Conservation (phyloP, 2,797 vertebrate species). For the Liparis tanakae region DNA sequence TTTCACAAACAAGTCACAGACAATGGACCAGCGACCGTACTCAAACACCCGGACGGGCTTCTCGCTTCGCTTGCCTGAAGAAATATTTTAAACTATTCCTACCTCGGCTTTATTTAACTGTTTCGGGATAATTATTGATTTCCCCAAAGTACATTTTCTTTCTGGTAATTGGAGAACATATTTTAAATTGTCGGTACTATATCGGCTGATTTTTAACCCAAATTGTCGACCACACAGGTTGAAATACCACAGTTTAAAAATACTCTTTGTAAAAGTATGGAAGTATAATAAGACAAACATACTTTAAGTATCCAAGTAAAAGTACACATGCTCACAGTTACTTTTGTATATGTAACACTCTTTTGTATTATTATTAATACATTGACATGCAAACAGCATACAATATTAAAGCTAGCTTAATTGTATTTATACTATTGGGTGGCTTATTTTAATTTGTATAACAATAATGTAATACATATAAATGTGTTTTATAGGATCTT, state of each 20-base stretch:
- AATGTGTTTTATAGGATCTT: neutral
- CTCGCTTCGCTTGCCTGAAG: slow-evolving; percentile 4
- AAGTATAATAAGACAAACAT: neutral
- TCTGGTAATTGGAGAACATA: slow-evolving; percentile 11
- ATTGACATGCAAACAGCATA: neutral
- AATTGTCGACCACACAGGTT: slow-evolving; percentile 61
- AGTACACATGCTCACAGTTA: neutral
- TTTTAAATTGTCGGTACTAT: neutral
- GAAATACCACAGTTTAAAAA: neutral
- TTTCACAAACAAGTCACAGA: slow-evolving; percentile 48
- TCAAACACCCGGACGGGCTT: slow-evolving; percentile 12
- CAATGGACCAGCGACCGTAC: slow-evolving; percentile 31
- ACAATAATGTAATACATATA: no score
- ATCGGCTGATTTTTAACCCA: slow-evolving; percentile 24
- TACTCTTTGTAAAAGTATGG: neutral
- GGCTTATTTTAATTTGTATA: neutral
- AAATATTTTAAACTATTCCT: slow-evolving; percentile 14
- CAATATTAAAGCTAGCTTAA: neutral
- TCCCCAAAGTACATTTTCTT: slow-evolving; percentile 2
- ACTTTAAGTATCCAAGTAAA: neutral
- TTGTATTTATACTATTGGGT: neutral
- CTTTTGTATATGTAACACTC: neutral
- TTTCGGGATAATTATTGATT: neutral
- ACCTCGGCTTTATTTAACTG: slow-evolving; percentile 13
- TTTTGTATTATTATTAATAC: neutral